Base-by-base conservation (phyloP, 2,888 invertebrate species). In the Adineta ricciae region DNA sequence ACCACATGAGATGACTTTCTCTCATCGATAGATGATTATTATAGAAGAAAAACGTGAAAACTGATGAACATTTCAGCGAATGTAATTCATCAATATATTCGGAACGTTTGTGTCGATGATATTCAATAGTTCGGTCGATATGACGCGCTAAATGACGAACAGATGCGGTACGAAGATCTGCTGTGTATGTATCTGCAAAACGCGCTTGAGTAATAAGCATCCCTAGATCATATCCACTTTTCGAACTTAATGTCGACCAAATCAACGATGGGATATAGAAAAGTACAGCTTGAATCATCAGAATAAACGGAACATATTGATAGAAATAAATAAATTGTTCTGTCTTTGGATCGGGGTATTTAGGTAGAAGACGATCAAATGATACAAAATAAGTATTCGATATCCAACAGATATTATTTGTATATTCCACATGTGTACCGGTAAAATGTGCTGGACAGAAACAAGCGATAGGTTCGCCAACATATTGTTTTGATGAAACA, bases 221-320 rank as follows among this genome's bases (percentile, higher is more conserved):
- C 24, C 83, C 83, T 54, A 85, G 52, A 52, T 86, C 86, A 41
- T 86, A 78, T 9, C 86, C 86, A 49, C 82, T 84, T 73, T 78
- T 50, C 2, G 38, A 73, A 82, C 73, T 84, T 56, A 64, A 83
- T 32, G 64, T 41, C n/a, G 83, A 64, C 86, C 86, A 86, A 9
- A 86, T 32, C 49, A 84, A 27, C 8, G 83, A 36, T 36, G 86
- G 86, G 14, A 86, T 38, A 46, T 84, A 84, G 36, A 86, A 86
- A 32, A 86, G 41, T 50, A 86, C 56, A 19, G 86, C 86, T 84
- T 86, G 85, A 36, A 49, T 54, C 21, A 86, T n/a, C 21, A 86
- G 56, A 52, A 86, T 86, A 84, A 86, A 86, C n/a, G 86, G 86
- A 14, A 86, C 86, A 86, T 86, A 86, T 86, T 86, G 86, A 83